Percentiles rank a stretch among this genome's conserved stretches.
phyloP scores from a whole-genome alignment of 2,888 invertebrate genomes.

The Eueremaeus valkanovi region DNA sequence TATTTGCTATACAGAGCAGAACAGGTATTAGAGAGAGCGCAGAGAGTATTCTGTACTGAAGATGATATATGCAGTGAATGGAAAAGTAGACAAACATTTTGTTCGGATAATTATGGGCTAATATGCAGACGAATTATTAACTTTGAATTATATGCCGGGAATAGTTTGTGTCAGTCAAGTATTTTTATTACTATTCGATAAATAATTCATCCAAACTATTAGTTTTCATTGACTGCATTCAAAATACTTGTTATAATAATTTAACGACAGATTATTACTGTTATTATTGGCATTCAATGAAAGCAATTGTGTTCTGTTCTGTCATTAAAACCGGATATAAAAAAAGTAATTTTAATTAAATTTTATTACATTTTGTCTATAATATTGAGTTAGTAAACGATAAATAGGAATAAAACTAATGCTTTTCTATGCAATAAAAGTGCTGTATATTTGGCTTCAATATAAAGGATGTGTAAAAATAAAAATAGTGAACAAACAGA shows the following conservation, averaged over 20 bases:
- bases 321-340: neutral
- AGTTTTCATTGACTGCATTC: conserved; percentile 11
- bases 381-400: neutral
- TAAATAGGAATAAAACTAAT: neutral
- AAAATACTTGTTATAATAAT: neutral
- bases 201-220: neutral
- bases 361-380: neutral
- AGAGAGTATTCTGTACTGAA: neutral
- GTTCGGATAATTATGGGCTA: neutral
- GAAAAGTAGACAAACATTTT: neutral
- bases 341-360: neutral
- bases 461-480: neutral
- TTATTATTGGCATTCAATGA: neutral
- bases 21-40: neutral
- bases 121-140: neutral
- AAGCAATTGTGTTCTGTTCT: neutral
- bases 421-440: neutral
- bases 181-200: neutral
- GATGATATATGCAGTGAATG: neutral
- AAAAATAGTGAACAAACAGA: neutral
- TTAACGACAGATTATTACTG: neutral
- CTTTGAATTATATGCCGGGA: neutral
- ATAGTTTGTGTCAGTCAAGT: neutral
- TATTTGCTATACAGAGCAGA: no score
- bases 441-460: neutral